These are phyloP conservation scores for Diarsia dahlii DNA, from an alignment of 2,888 invertebrate genomes.

Conservation along the genomic window DNA sequence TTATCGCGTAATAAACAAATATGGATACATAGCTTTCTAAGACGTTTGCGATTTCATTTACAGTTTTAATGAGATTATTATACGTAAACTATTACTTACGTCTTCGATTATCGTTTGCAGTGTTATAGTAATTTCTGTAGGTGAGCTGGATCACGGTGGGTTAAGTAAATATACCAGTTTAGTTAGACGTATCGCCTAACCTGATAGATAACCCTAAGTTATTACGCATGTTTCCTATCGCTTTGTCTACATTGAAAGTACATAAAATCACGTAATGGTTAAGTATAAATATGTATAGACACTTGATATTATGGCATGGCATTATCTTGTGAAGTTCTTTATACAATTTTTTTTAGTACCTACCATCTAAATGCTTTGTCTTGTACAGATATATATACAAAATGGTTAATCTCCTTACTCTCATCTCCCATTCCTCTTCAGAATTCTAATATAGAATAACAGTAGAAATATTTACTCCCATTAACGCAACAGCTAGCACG, in stretches of 20 bases:
- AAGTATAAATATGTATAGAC: slow-evolving; percentile 4
- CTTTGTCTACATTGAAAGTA: slow-evolving; percentile 47
- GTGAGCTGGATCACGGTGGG: slow-evolving; percentile 18
- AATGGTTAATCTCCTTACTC: background rate
- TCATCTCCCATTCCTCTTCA: background rate
- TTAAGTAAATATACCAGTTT: slow-evolving; percentile 44
- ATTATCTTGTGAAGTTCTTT: slow-evolving; percentile 25
- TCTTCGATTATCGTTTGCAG: slow-evolving; percentile 8
- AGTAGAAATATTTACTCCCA: background rate
- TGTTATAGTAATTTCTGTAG: slow-evolving; percentile 27
- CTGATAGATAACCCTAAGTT: slow-evolving; percentile 39
- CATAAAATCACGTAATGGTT: slow-evolving; percentile 39
- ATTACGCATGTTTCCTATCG: slow-evolving; percentile 45
- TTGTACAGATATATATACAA: background rate
- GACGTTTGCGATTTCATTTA: slow-evolving; percentile 31
- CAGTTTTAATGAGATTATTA: slow-evolving; percentile 31
- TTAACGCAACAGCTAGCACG: background rate
- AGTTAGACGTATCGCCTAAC: slow-evolving; percentile 30
- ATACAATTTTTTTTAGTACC: background rate
- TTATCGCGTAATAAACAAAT: slow-evolving; percentile 41
- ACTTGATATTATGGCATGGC: background rate
- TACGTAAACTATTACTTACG: slow-evolving; percentile 17
- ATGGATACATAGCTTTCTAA: slow-evolving; percentile 38
- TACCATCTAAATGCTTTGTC: background rate
- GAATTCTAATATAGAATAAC: background rate